phyloP scores from a whole-genome alignment of 2,888 invertebrate genomes.

The Clivina fossor region DNA sequence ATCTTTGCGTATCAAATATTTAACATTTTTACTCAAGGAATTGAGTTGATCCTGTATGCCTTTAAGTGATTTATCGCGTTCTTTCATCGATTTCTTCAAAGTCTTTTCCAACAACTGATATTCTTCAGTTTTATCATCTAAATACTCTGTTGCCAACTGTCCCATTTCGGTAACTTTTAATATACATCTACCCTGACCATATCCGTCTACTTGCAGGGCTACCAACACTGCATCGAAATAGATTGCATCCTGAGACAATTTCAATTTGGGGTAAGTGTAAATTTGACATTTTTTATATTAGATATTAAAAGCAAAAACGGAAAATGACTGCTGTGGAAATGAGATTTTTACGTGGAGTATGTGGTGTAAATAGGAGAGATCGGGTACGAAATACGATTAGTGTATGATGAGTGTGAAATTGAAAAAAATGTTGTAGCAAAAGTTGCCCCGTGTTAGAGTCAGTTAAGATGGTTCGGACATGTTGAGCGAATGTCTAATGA shows the following conservation, averaged over 20 bases:
- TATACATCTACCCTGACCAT: slow-evolving; percentile 59
- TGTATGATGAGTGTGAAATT: no score
- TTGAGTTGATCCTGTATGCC: slow-evolving; percentile 50
- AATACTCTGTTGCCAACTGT: slow-evolving; percentile 61
- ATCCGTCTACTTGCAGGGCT: slow-evolving; percentile 57
- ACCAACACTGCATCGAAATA: slow-evolving; percentile 60
- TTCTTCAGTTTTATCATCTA: slow-evolving; percentile 59
- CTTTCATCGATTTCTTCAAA: slow-evolving; percentile 61
- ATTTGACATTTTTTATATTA: no score
- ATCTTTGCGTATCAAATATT: slow-evolving; percentile 22
- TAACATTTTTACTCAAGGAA: slow-evolving; percentile 41
- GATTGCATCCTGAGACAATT: slow-evolving; percentile 56
- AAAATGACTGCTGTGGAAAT: no score
- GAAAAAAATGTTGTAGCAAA: no score
- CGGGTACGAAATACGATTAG: no score
- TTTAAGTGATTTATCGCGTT: slow-evolving; percentile 58
- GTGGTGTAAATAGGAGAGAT: no score
- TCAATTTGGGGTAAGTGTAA: no score
- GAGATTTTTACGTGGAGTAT: no score
- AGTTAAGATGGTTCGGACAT: no score
- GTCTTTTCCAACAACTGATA: slow-evolving; percentile 57
- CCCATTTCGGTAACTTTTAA: slow-evolving; percentile 62
- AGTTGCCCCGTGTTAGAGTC: no score
- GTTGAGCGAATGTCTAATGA: no score
- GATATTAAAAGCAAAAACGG: no score